Percentiles rank a stretch among this genome's conserved stretches.
These are phyloP conservation scores for Patella caerulea DNA, from an alignment of 2,888 invertebrate species.

Conservation along the genomic window DNA sequence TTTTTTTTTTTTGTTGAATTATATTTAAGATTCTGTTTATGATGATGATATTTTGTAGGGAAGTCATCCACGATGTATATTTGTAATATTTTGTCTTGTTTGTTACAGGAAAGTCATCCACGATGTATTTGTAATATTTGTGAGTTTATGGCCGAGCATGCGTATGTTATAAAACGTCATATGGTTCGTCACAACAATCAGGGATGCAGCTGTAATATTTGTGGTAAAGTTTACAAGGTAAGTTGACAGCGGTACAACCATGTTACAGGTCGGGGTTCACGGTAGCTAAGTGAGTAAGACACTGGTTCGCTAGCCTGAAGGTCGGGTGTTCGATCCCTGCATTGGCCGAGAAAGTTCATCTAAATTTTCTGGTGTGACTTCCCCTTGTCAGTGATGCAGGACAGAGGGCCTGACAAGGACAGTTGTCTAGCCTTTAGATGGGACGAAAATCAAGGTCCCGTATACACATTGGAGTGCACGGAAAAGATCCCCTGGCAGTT, in stretches of 20 bases:
- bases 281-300: too few species aligned
- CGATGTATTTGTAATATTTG: slow-evolving; percentile 69
- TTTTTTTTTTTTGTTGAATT: background rate
- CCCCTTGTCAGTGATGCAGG: too few species aligned
- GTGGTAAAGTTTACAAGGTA: slow-evolving; percentile 72
- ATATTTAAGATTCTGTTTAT: background rate
- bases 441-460: too few species aligned
- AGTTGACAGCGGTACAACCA: background rate
- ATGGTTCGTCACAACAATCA: slow-evolving; percentile 68
- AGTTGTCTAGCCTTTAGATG: too few species aligned
- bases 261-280: too few species aligned
- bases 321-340: too few species aligned
- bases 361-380: too few species aligned
- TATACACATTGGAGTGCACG: too few species aligned
- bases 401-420: too few species aligned
- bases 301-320: too few species aligned
- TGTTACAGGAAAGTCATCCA: slow-evolving; percentile 66
- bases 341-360: too few species aligned
- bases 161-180: slow-evolving; percentile 71
- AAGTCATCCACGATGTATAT: slow-evolving; percentile 63
- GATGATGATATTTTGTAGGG: slow-evolving; percentile 44
- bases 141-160: slow-evolving; percentile 70
- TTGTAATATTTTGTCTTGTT: slow-evolving; percentile 41
- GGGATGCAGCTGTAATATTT: slow-evolving; percentile 69
- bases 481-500: too few species aligned